A percentile compares a stretch with the other conserved stretches of the same genome.
These are phyloP conservation scores for Adoxophyes honmai DNA, from an alignment of 1,140 invertebrate genomes.

Conservation along the genomic window DNA sequence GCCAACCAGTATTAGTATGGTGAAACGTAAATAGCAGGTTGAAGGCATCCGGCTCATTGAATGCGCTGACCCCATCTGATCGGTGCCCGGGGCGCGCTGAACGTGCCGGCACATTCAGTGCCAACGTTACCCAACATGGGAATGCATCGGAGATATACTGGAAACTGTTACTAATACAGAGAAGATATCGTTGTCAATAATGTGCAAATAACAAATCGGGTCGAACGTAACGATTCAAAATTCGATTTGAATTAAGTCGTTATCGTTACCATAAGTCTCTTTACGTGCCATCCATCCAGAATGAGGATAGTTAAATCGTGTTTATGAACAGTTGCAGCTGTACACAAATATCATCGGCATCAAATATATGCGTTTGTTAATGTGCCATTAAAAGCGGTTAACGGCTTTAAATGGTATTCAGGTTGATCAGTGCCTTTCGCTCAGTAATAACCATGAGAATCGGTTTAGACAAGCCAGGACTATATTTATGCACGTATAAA, in stretches of 20 bases:
- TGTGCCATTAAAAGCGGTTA: background rate
- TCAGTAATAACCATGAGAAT: background rate
- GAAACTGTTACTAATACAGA: background rate
- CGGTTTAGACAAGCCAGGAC: constrained; percentile 5
- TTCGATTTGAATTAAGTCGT: too few species aligned
- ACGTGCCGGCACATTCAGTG: constrained; percentile 51
- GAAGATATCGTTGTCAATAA: background rate
- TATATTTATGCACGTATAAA: constrained; percentile 13
- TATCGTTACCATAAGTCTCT: too few species aligned
- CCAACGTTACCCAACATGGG: constrained; percentile 45
- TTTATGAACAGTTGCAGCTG: background rate
- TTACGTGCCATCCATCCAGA: too few species aligned
- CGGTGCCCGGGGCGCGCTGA: constrained; percentile 50
- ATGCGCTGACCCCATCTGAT: constrained; percentile 75
- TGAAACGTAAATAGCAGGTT: constrained; percentile 74
- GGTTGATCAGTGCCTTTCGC: background rate
- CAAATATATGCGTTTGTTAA: background rate
- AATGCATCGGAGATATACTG: constrained; percentile 15
- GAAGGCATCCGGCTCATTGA: constrained; percentile 72
- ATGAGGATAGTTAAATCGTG: too few species aligned
- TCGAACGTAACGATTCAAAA: too few species aligned
- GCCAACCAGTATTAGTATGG: constrained; percentile 66
- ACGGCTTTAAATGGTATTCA: constrained; percentile 2
- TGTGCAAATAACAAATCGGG: too few species aligned
- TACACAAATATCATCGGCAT: background rate